These are phyloP conservation scores for Tricholaema leucomelas DNA, from an alignment of 2,113 vertebrate species.

Conservation along the genomic window DNA sequence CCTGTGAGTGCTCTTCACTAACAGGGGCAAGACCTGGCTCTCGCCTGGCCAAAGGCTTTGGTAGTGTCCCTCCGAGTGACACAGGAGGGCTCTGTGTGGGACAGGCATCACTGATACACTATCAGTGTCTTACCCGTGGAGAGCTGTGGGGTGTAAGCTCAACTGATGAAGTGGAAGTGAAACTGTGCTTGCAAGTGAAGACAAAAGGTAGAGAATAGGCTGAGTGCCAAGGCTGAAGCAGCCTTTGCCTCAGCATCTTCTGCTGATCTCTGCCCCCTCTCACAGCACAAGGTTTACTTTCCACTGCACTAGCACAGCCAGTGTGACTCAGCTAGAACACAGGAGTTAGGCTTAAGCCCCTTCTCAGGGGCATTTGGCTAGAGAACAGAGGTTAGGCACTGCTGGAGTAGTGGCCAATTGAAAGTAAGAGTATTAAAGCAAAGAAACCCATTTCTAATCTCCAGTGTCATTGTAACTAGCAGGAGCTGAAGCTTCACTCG, in stretches of 20 bases:
- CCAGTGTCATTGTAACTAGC: not conserved
- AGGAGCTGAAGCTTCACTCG: not conserved
- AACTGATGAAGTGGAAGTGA: not conserved
- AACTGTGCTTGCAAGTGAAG: not conserved
- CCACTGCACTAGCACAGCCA: not conserved
- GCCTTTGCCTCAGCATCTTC: not conserved
- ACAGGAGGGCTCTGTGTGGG: conserved; percentile 2
- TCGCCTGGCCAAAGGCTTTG: not conserved
- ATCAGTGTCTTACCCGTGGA: not conserved
- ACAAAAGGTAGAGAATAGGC: rapidly evolving
- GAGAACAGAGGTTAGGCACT: not conserved
- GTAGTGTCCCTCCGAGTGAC: conserved; percentile 5
- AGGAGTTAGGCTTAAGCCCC: not conserved
- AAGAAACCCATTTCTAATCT: not conserved
- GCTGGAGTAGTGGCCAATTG: not conserved
- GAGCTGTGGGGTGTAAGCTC: not conserved
- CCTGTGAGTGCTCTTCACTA: conserved; percentile 7
- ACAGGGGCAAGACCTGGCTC: not conserved
- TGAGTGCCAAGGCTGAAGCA: not conserved
- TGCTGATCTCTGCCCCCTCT: not conserved
- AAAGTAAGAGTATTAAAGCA: not conserved
- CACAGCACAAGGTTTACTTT: not conserved
- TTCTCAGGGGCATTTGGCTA: not conserved
- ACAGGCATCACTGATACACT: not conserved
- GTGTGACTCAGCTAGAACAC: not conserved